A percentile compares a stretch with the other conserved stretches of the same genome.
Evolutionary conservation across 1,140 invertebrate genomes (phyloP).

Genomic region (Scaptomyza montana): DNA sequence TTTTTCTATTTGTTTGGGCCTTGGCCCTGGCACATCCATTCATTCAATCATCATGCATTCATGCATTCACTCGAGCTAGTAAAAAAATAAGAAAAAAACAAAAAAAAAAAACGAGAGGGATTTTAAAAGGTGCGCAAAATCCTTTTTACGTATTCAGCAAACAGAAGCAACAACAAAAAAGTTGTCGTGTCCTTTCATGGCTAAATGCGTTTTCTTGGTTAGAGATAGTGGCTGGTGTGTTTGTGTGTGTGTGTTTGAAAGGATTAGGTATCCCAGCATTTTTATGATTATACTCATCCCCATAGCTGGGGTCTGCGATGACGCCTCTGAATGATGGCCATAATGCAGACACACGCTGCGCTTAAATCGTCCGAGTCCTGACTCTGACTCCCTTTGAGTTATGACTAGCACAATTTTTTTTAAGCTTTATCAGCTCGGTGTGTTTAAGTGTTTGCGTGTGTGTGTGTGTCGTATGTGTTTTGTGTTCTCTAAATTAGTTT

Average conservation of each 20-base stretch:
- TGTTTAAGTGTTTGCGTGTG: slow-evolving; percentile 16
- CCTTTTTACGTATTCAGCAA: slow-evolving; percentile 62
- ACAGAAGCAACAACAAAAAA: slow-evolving; percentile 35
- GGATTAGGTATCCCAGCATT: slow-evolving; percentile 51
- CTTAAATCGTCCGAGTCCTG: slow-evolving; percentile 43
- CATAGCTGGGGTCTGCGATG: slow-evolving; percentile 18
- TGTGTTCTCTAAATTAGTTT: slow-evolving; percentile 45
- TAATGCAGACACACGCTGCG: slow-evolving; percentile 47
- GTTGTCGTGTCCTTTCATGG: slow-evolving; percentile 69
- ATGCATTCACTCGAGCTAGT: slow-evolving; percentile 61
- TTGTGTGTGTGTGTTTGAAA: slow-evolving; percentile 50
- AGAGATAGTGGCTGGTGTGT: slow-evolving; percentile 52
- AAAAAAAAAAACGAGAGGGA: slow-evolving; percentile 57
- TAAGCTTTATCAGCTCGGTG: slow-evolving; percentile 60
- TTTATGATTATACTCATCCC: slow-evolving; percentile 48
- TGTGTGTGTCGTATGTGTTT: slow-evolving; percentile 9
- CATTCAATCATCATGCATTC: slow-evolving; percentile 71
- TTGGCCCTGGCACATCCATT: slow-evolving; percentile 36
- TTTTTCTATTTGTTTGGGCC: neutral
- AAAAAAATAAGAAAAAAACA: slow-evolving; percentile 44
- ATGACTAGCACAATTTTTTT: slow-evolving; percentile 74
- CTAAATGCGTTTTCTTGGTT: slow-evolving; percentile 72
- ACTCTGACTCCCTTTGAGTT: slow-evolving; percentile 58
- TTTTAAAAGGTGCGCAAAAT: slow-evolving; percentile 79
- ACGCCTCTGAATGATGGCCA: slow-evolving; percentile 57